A percentile compares a stretch with the other conserved stretches of the same genome.
Conservation (phyloP, 1,140 invertebrate species). For the Diplogasteroides magnus region DNA sequence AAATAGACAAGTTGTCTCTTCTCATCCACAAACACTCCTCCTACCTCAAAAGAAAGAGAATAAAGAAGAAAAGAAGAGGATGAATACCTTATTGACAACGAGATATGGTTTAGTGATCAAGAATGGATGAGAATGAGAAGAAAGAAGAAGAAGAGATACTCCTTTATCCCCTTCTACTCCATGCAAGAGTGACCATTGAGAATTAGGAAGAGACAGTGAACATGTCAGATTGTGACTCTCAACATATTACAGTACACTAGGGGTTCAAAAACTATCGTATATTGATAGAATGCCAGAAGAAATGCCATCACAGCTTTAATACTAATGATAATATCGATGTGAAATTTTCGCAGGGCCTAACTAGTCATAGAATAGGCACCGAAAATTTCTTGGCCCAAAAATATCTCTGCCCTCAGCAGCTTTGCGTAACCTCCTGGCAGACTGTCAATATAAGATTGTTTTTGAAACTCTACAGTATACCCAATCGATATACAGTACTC, state of each 20-base stretch:
- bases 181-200: not conserved
- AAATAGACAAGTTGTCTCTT: constrained; percentile 40
- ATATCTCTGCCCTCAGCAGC: too few species aligned
- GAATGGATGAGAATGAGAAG: not conserved
- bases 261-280: too few species aligned
- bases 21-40: constrained; percentile 32
- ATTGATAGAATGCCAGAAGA: too few species aligned
- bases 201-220: not conserved
- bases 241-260: too few species aligned
- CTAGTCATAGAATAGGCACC: too few species aligned
- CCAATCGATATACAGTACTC: not conserved
- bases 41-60: not conserved
- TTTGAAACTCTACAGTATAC: not conserved
- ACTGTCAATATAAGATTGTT: not conserved
- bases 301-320: too few species aligned
- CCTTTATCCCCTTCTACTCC: not conserved
- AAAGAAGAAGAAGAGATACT: not conserved
- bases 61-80: not conserved
- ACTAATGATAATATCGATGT: too few species aligned
- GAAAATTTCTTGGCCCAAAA: too few species aligned
- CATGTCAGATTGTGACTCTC: not conserved
- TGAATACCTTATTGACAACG: not conserved
- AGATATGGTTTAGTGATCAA: not conserved
- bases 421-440: too few species aligned
- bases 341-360: too few species aligned